Base-by-base conservation (phyloP, 2,113 vertebrate species). In the Tupaia tana region DNA sequence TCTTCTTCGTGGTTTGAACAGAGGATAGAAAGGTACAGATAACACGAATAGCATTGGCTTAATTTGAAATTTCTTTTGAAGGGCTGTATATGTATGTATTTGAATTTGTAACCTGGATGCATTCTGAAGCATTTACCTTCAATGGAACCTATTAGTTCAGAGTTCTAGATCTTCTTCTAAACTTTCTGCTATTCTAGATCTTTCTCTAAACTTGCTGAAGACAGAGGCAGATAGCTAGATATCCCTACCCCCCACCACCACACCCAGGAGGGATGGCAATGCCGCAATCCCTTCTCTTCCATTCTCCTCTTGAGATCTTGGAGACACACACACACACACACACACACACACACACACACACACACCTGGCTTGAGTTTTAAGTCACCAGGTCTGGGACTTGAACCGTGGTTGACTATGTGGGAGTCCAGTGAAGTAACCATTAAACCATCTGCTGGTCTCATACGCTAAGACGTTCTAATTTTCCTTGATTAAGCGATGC, bases 41-140 rank as follows among this genome's bases (percentile, higher is more conserved):
- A 71, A 71, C 11, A 15, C 27, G 58, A n/a, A 84, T 66, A 43
- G 43, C 4, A 82, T 52, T 69, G 69, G 64, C 43, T 89, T 66
- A 77, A 29, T 74, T 96, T 86, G 71, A 25, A 29, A 59, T 95
- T 86, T 82, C 6, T 20, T 77, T 75, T 74, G 74, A 79, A 74
- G 69, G 66, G 59, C 12, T 69, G 1, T 64, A 25, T 66, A 9
- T 88, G 34, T 69, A 54, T 70, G 73, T 27, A 3, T 64, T 43
- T 70, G 14, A 85, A 52, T 59, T 22, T 74, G 43, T 31, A 83
- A 7, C 15, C 6, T 6, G 31, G 19, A 29, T 61, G 4, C 5
- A 15, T 12, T 74, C 56, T 67, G 16, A 64, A 85, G 59, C 3
- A 19, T 31, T 80, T 63, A 24, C 13, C 29, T 81, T 92, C n/a